These are phyloP conservation scores for Neoascia interrupta DNA, from an alignment of 2,888 invertebrate genomes.

Conservation along the genomic window DNA sequence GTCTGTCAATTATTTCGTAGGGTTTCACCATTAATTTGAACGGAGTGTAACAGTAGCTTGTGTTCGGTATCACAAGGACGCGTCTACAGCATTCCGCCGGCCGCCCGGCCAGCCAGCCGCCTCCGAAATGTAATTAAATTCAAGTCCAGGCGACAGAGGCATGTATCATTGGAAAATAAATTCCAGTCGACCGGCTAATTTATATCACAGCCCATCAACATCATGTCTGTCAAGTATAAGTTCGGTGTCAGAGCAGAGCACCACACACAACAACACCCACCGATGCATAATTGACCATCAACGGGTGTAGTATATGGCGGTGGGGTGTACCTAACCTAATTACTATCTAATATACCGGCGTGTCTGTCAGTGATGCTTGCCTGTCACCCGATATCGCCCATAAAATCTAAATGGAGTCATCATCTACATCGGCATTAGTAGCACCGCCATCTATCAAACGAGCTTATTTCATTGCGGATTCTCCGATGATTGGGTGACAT, in stretches of 20 bases:
- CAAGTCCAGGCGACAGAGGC: conserved; percentile 52
- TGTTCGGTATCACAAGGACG: conserved; percentile 41
- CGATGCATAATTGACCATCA: too few species aligned
- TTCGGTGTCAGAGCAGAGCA: too few species aligned
- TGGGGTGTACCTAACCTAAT: too few species aligned
- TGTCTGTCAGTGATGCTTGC: too few species aligned
- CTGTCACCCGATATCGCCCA: neutral
- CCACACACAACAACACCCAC: too few species aligned
- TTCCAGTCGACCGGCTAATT: conserved; percentile 59
- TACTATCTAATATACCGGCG: too few species aligned
- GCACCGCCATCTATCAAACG: conserved; percentile 38
- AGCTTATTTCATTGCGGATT: neutral
- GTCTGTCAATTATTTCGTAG: too few species aligned
- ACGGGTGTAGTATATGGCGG: too few species aligned
- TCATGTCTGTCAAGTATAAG: conserved; percentile 25
- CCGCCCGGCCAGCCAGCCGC: conserved; percentile 23
- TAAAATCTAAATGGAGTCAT: conserved; percentile 36
- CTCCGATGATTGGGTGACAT: conserved; percentile 14
- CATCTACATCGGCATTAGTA: conserved; percentile 11
- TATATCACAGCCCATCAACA: conserved; percentile 34
- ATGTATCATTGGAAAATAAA: conserved; percentile 48
- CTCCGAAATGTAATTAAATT: conserved; percentile 64
- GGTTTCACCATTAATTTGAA: conserved; percentile 48
- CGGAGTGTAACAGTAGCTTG: too few species aligned
- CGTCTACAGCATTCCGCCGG: conserved; percentile 2